Evolutionary conservation across 2,113 vertebrate species (phyloP).

Genomic region (Galbula dea): DNA sequence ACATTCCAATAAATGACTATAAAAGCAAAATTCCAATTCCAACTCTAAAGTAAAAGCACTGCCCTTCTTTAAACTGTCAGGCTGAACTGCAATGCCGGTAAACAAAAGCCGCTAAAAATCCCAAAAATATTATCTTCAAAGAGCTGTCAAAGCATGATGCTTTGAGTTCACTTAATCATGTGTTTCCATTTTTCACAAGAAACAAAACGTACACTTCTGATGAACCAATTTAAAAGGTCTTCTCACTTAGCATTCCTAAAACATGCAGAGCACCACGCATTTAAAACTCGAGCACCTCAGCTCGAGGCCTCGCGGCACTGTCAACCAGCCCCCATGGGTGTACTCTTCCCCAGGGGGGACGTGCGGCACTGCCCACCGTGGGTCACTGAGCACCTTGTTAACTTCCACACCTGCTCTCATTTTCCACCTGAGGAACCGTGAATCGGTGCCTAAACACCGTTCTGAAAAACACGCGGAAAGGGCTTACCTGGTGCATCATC

Average conservation of each 20-base stretch:
- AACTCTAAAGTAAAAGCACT: neutral
- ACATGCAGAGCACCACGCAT: accelerated
- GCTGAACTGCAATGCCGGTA: neutral
- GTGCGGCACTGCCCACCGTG: too few relatives aligned
- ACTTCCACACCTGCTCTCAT: neutral
- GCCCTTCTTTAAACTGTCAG: neutral
- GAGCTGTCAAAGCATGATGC: neutral
- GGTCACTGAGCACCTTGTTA: accelerated
- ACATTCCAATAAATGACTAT: neutral
- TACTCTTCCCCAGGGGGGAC: neutral
- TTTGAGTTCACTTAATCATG: neutral
- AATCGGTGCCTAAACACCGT: accelerated
- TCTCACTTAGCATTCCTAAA: accelerated
- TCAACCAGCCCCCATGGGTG: neutral
- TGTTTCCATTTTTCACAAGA: accelerated
- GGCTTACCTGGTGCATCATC: constrained; percentile 13
- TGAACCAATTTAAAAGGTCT: accelerated
- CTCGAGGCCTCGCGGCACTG: neutral
- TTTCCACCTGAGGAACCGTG: too few relatives aligned
- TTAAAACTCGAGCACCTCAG: accelerated
- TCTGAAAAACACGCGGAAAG: neutral
- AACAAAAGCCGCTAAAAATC: accelerated
- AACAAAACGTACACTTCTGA: neutral
- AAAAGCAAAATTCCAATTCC: neutral
- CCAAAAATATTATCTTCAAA: neutral